Evolutionary conservation across 2,888 invertebrate genomes (phyloP).

Genomic region (Pharmacophagus antenor): DNA sequence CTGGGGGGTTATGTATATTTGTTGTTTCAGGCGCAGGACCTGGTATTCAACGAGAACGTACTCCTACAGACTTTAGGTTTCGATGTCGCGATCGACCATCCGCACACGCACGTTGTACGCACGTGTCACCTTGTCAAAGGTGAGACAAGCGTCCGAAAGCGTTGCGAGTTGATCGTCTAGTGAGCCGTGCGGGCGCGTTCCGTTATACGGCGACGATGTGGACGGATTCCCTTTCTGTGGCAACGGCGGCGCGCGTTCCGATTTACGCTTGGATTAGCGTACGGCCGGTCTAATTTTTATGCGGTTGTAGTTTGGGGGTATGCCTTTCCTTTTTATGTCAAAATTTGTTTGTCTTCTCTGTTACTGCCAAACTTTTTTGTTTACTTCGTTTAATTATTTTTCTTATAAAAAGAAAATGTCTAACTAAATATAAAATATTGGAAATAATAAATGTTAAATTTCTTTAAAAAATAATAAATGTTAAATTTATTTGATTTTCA

Average conservation of each 20-base stretch:
- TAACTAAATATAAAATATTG: too few species aligned
- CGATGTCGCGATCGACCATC: slow-evolving; percentile 98
- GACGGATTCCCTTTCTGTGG: slow-evolving; percentile 35
- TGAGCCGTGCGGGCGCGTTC: slow-evolving; percentile 34
- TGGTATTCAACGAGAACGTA: slow-evolving; percentile 98
- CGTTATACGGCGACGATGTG: slow-evolving; percentile 35
- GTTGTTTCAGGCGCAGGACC: slow-evolving; percentile 89
- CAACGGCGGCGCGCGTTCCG: slow-evolving; percentile 27
- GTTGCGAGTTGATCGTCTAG: slow-evolving; percentile 31
- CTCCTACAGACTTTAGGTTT: slow-evolving; percentile 98
- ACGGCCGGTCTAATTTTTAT: slow-evolving; percentile 33
- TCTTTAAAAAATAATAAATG: too few species aligned
- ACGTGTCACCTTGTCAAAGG: slow-evolving; percentile 98
- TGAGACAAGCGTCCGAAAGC: slow-evolving; percentile 68
- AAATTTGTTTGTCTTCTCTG: slow-evolving; percentile 23
- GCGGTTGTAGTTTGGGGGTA: slow-evolving; percentile 34
- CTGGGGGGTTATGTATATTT: not conserved
- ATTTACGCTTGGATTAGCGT: slow-evolving; percentile 29
- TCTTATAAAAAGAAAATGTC: too few species aligned
- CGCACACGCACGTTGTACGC: slow-evolving; percentile 97
- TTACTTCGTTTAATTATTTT: not conserved
- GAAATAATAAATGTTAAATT: too few species aligned
- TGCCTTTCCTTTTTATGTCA: slow-evolving; percentile 24
- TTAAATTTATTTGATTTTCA: too few species aligned
- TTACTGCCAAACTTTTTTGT: not conserved